Evolutionary conservation across 2,797 vertebrate species (phyloP).

Genomic region (Simalia tracyae): DNA sequence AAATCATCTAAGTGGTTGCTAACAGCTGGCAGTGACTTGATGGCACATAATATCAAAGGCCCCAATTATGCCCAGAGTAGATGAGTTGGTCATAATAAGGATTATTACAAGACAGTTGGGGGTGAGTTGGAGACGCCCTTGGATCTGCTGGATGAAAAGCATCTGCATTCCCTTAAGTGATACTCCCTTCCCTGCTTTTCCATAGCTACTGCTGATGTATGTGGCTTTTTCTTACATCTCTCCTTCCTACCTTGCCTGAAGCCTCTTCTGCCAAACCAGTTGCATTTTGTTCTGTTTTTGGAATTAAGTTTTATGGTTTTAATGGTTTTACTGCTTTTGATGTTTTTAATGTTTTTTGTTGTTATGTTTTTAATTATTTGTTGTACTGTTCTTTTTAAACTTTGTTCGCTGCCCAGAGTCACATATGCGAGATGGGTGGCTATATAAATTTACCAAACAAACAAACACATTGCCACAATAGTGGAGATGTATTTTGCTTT

Average conservation of each 20-base stretch:
- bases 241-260: neutral
- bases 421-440: neutral
- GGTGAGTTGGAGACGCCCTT: neutral
- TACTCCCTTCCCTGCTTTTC: neutral
- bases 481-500: neutral
- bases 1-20: neutral
- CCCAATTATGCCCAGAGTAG: neutral
- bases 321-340: neutral
- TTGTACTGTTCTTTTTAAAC: neutral
- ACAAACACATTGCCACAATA: neutral
- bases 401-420: neutral
- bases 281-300: neutral
- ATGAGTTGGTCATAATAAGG: neutral
- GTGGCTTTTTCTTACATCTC: neutral
- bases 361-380: neutral
- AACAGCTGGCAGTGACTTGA: neutral
- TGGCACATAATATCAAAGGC: neutral
- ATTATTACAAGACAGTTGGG: neutral
- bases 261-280: neutral
- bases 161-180: neutral
- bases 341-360: neutral
- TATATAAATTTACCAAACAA: neutral
- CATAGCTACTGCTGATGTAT: neutral
- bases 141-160: neutral
- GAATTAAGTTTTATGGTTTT: neutral